A percentile compares a stretch with the other conserved stretches of the same genome.
Conservation (phyloP, 2,797 vertebrate species). For the Dallia pectoralis region DNA sequence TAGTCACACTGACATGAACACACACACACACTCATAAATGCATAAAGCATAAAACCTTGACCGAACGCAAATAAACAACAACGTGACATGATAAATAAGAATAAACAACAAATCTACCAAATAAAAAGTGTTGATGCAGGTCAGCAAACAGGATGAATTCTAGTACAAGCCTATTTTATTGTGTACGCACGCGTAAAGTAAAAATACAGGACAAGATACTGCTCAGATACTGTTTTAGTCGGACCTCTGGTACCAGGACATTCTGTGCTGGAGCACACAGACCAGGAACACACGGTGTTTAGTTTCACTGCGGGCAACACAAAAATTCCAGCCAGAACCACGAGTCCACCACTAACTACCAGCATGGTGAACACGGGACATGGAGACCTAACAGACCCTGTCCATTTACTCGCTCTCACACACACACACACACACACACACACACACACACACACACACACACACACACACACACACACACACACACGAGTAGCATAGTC, state of each 20-base stretch:
- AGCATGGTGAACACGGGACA: slow-evolving; percentile 21
- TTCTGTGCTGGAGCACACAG: slow-evolving; percentile 44
- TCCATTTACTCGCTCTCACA: background rate
- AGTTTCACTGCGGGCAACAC: slow-evolving; percentile 51
- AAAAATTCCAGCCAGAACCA: slow-evolving; percentile 55
- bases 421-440: background rate
- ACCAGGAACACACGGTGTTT: slow-evolving; percentile 58
- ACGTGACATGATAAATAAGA: background rate
- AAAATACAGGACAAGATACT: too few relatives aligned
- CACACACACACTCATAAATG: background rate
- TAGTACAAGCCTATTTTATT: background rate
- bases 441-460: background rate
- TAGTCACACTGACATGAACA: background rate
- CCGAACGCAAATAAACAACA: background rate
- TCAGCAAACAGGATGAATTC: background rate
- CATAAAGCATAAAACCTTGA: background rate
- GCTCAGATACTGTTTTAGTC: slow-evolving; percentile 21
- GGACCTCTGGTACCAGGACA: slow-evolving; percentile 60
- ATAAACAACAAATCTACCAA: background rate
- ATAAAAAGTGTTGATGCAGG: background rate
- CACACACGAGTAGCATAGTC: slow-evolving; percentile 22
- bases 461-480: slow-evolving; percentile 6
- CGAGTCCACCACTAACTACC: slow-evolving; percentile 44
- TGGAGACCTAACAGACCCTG: background rate
- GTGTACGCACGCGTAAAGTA: slow-evolving; percentile 15